Evolutionary conservation across 1,140 invertebrate species (phyloP).

Genomic region (Apis mellifera): Amel_HAv3.1 CM009940.2:7640001-7640500

Average conservation of each 20-base stretch:
- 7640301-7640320: too few species aligned
- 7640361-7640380: background rate
- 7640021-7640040: slow-evolving; percentile 19
- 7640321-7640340: slow-evolving; percentile 10
- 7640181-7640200: slow-evolving; percentile 35
- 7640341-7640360: slow-evolving; percentile 27
- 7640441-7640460: background rate
- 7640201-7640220: slow-evolving; percentile 24
- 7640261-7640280: slow-evolving; percentile 8
- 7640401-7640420: background rate
- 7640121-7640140: slow-evolving; percentile 18
- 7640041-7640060: slow-evolving; percentile 19
- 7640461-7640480: background rate
- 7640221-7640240: slow-evolving; percentile 48
- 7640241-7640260: slow-evolving; percentile 9
- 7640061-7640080: background rate
- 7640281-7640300: background rate
- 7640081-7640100: slow-evolving; percentile 20
- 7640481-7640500: too few species aligned
- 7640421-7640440: background rate
- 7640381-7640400: background rate
- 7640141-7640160: slow-evolving; percentile 49
- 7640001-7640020: background rate
- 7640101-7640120: background rate
- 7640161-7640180: slow-evolving; percentile 29